phyloP scores from a whole-genome alignment of 1,140 invertebrate species.

The Bombus polaris region DNA sequence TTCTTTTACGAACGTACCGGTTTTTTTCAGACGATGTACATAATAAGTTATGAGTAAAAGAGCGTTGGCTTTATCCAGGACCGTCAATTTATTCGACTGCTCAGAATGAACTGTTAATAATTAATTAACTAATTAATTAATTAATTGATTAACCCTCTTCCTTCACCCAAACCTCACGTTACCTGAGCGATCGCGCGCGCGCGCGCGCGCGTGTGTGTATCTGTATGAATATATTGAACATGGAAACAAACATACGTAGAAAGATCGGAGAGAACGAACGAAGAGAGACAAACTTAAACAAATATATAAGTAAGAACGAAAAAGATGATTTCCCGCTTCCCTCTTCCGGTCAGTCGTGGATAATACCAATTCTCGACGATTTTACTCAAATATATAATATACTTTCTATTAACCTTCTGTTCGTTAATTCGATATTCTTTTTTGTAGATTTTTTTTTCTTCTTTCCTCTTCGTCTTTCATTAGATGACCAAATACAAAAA shows the following conservation, averaged over 20 bases:
- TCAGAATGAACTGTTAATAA: slow-evolving; percentile 9
- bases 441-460: slow-evolving; percentile 28
- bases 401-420: slow-evolving; percentile 79
- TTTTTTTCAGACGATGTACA: slow-evolving; percentile 79
- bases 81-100: slow-evolving; percentile 17
- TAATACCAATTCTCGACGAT: slow-evolving; percentile 77
- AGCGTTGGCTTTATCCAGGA: slow-evolving; percentile 80
- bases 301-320: neutral
- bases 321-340: slow-evolving; percentile 1
- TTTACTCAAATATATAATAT: slow-evolving; percentile 82
- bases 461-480: slow-evolving; percentile 39
- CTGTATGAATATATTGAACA: neutral
- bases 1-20: slow-evolving; percentile 80
- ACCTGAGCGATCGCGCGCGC: slow-evolving; percentile 4
- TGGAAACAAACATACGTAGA: neutral
- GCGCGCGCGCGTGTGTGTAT: neutral
- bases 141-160: neutral
- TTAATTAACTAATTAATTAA: neutral
- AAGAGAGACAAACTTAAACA: neutral
- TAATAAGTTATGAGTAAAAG: slow-evolving; percentile 82
- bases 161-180: neutral
- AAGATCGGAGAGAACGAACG: neutral
- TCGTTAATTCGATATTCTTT: slow-evolving; percentile 78
- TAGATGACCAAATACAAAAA: slow-evolving; percentile 82
- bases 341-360: slow-evolving; percentile 65